Conservation (phyloP, 2,113 vertebrate species). For the Chamaetylas fuelleborni region DNA sequence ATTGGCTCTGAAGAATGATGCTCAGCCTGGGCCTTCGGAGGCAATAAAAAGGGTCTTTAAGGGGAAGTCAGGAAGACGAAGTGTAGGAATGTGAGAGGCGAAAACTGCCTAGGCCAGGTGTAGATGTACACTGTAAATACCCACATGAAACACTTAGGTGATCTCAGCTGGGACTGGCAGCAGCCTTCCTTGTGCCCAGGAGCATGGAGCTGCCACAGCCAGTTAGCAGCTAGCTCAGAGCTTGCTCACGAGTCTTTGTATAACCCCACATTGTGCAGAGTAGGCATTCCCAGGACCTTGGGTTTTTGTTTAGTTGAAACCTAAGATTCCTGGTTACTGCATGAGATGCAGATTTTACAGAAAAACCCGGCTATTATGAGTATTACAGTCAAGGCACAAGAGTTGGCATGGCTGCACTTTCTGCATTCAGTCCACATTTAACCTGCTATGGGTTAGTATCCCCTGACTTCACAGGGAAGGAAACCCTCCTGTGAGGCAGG, state of each 20-base stretch:
- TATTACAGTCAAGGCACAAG: background rate
- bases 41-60: background rate
- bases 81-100: background rate
- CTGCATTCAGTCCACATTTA: background rate
- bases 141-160: background rate
- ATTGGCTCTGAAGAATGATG: background rate
- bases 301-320: background rate
- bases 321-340: background rate
- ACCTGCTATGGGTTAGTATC: background rate
- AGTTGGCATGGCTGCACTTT: background rate
- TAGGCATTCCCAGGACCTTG: background rate
- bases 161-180: background rate
- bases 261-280: background rate
- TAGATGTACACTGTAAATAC: background rate
- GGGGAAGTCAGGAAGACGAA: too few species aligned
- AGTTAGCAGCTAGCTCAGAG: background rate
- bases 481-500: background rate
- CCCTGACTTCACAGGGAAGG: background rate
- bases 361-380: background rate
- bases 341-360: background rate
- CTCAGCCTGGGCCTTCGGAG: background rate
- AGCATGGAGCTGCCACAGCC: background rate
- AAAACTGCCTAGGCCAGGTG: background rate
- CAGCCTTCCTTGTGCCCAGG: background rate
- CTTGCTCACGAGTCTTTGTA: accelerated